Conservation (phyloP, 2,888 invertebrate genomes). For the Fissipunctia ypsillon region DNA sequence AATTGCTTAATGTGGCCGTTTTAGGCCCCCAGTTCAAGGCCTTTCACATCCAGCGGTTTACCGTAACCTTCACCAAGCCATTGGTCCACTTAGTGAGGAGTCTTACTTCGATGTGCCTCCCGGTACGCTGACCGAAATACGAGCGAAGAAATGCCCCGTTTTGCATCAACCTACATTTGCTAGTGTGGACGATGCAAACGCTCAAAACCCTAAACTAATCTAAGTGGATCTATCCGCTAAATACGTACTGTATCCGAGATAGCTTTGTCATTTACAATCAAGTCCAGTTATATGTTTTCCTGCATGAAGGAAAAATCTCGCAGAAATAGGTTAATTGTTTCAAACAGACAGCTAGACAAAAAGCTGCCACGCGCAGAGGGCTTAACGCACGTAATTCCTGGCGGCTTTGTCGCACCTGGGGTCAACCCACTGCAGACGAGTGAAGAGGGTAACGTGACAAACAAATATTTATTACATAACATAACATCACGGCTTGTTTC, state of each 20-base stretch:
- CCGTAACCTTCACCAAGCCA: too few species aligned
- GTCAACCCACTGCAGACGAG: slow-evolving; percentile 24
- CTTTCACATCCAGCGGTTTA: neutral
- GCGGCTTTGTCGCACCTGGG: slow-evolving; percentile 50
- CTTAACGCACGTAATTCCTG: slow-evolving; percentile 30
- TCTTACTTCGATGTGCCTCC: neutral
- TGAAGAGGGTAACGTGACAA: slow-evolving; percentile 45
- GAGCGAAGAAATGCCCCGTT: neutral
- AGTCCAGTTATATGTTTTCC: neutral
- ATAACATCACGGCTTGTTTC: too few species aligned
- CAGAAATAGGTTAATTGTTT: slow-evolving; percentile 41
- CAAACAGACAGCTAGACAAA: slow-evolving; percentile 36
- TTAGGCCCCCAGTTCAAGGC: too few species aligned
- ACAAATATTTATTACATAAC: slow-evolving; percentile 24
- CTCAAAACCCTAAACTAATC: neutral
- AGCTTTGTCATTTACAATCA: neutral
- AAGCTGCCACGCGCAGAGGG: slow-evolving; percentile 1
- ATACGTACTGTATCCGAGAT: too few species aligned
- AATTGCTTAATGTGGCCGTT: too few species aligned
- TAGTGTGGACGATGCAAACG: neutral
- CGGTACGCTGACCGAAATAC: neutral
- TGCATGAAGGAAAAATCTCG: slow-evolving; percentile 3
- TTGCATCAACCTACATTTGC: neutral
- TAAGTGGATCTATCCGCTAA: neutral
- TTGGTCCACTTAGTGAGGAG: neutral